Conservation (phyloP, 1,140 invertebrate species). For the Apocrypta bakeri region DNA sequence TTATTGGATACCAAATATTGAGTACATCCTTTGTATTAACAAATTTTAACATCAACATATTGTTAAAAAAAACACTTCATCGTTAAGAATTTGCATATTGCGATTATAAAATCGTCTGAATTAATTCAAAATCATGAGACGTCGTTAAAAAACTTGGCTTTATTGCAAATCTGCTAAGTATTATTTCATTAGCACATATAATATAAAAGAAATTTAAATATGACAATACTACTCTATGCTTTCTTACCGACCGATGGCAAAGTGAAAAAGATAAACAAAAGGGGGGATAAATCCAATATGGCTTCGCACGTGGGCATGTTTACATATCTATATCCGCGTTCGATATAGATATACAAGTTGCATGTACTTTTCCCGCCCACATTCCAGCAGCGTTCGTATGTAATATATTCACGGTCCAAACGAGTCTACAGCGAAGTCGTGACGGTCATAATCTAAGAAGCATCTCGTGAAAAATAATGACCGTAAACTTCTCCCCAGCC, state of each 20-base stretch:
- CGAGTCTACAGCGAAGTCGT: not conserved
- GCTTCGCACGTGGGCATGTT: not conserved
- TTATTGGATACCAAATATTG: no score
- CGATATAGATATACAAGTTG: not conserved
- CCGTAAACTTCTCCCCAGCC: not conserved
- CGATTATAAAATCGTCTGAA: no score
- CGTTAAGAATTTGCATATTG: no score
- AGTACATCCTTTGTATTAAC: no score
- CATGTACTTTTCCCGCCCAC: not conserved
- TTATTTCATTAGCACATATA: no score
- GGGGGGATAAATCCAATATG: not conserved
- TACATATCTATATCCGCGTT: not conserved
- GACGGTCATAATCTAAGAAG: conserved; percentile 1
- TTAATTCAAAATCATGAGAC: no score
- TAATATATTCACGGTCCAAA: not conserved
- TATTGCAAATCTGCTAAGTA: no score
- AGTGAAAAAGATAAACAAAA: not conserved
- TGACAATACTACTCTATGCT: no score
- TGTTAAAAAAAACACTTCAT: no score
- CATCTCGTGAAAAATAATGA: not conserved
- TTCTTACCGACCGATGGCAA: not conserved
- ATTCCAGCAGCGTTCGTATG: not conserved
- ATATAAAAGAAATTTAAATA: no score
- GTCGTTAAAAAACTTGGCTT: no score
- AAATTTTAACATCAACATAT: no score